phyloP scores from a whole-genome alignment of 2,888 invertebrate species.

The Dimorphilus gyrociliatus region DNA sequence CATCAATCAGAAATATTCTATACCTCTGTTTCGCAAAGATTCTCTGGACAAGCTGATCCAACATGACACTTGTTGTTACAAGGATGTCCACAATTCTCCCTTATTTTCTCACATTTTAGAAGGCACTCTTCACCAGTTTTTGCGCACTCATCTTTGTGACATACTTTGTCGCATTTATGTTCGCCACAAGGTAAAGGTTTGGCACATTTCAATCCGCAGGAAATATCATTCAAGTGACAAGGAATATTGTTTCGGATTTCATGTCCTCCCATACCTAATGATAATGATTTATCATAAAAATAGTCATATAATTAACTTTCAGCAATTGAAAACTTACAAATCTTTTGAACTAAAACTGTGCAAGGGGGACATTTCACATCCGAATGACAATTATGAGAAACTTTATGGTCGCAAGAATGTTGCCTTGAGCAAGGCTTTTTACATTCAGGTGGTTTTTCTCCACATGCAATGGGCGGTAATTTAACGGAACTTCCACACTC shows the following conservation, averaged over 20 bases:
- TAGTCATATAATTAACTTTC: too few species aligned
- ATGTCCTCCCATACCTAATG: conserved; percentile 58
- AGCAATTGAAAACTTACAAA: too few species aligned
- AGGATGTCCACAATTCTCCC: conserved; percentile 61
- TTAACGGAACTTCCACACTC: conserved; percentile 71
- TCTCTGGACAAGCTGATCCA: conserved; percentile 49
- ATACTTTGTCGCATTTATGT: conserved; percentile 64
- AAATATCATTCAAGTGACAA: conserved; percentile 66
- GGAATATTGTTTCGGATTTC: conserved; percentile 72
- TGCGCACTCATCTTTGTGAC: conserved; percentile 50
- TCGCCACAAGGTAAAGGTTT: conserved; percentile 61
- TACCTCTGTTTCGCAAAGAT: conserved; percentile 54
- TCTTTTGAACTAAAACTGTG: conserved; percentile 64
- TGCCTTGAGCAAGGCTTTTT: conserved; percentile 54
- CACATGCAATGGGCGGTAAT: conserved; percentile 81
- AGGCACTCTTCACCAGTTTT: conserved; percentile 44
- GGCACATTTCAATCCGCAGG: conserved; percentile 73
- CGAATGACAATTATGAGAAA: conserved; percentile 67
- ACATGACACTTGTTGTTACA: conserved; percentile 70
- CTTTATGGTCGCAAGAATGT: conserved; percentile 61
- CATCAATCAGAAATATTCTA: too few species aligned
- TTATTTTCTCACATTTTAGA: conserved; percentile 57
- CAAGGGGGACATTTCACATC: conserved; percentile 61
- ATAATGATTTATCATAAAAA: too few species aligned
- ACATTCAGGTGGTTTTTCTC: conserved; percentile 68